These are phyloP conservation scores for Pollenia amentaria DNA, from an alignment of 2,888 invertebrate genomes.

Conservation along the genomic window DNA sequence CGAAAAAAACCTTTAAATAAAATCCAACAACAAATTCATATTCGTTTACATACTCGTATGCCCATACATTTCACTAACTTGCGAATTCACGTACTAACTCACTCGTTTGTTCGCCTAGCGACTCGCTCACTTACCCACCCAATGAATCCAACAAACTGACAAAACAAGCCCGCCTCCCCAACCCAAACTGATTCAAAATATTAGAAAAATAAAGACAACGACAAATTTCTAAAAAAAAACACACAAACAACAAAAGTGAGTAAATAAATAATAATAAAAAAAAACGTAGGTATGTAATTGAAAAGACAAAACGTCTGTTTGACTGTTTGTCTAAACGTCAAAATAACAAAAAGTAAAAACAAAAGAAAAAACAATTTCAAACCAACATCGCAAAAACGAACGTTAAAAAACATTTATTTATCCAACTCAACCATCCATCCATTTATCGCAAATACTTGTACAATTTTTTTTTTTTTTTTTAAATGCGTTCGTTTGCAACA, in stretches of 20 bases:
- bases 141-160: too few relatives aligned
- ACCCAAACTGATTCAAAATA: not conserved
- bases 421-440: constrained; percentile 28
- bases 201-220: constrained; percentile 10
- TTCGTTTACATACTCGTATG: constrained; percentile 44
- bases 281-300: constrained; percentile 46
- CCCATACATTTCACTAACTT: constrained; percentile 48
- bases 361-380: constrained; percentile 15
- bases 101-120: not conserved
- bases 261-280: constrained; percentile 52
- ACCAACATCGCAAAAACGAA: constrained; percentile 27
- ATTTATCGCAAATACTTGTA: constrained; percentile 26
- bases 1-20: constrained; percentile 34
- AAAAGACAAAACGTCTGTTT: constrained; percentile 64
- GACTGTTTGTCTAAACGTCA: constrained; percentile 67
- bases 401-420: constrained; percentile 34
- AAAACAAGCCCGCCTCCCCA: not conserved
- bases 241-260: constrained; percentile 33
- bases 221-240: constrained; percentile 66
- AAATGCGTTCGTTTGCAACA: constrained; percentile 46
- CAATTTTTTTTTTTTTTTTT: constrained; percentile 12
- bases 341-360: constrained; percentile 41
- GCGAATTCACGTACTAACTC: constrained; percentile 23
- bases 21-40: constrained; percentile 41
- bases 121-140: constrained; percentile 8